Conservation (phyloP, 1,140 invertebrate genomes). For the Saccostrea cuccullata region DNA sequence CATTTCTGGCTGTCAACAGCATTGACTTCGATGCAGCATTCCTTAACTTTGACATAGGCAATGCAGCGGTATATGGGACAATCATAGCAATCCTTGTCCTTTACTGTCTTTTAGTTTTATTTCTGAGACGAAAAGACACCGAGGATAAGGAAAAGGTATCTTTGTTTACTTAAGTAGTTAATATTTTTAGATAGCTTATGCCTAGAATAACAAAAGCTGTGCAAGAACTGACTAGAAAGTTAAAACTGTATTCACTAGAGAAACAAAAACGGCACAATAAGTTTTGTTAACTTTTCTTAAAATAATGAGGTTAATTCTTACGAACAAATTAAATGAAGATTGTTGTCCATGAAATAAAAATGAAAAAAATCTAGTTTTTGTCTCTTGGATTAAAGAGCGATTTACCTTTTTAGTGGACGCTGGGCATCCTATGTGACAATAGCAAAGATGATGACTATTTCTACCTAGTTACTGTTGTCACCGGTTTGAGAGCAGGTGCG, state of each 20-base stretch:
- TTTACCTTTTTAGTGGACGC: slow-evolving; percentile 55
- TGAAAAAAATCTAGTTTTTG: too few relatives aligned
- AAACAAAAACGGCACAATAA: not conserved
- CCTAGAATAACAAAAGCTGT: too few relatives aligned
- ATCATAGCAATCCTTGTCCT: slow-evolving; percentile 75
- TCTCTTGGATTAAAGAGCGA: too few relatives aligned
- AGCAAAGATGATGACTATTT: slow-evolving; percentile 55
- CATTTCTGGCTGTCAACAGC: slow-evolving; percentile 48
- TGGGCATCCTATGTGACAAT: slow-evolving; percentile 61
- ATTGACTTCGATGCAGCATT: slow-evolving; percentile 48
- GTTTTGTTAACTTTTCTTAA: too few relatives aligned
- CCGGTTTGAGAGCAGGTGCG: slow-evolving; percentile 58
- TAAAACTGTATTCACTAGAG: too few relatives aligned
- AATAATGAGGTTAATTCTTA: too few relatives aligned
- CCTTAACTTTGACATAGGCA: slow-evolving; percentile 43
- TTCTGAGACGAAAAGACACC: slow-evolving; percentile 76
- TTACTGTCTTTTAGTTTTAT: slow-evolving; percentile 76
- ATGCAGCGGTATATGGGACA: slow-evolving; percentile 53
- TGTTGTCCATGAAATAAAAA: too few relatives aligned
- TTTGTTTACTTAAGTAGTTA: not conserved
- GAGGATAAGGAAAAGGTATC: slow-evolving; percentile 33
- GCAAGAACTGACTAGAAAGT: not conserved
- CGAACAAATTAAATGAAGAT: too few relatives aligned
- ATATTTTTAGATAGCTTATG: too few relatives aligned
- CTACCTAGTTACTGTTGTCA: slow-evolving; percentile 66